Evolutionary conservation across 2,888 invertebrate genomes (phyloP), one percentile per base, ranked within the genome.

Genomic region (Rhaphigaster nebulosa): DNA sequence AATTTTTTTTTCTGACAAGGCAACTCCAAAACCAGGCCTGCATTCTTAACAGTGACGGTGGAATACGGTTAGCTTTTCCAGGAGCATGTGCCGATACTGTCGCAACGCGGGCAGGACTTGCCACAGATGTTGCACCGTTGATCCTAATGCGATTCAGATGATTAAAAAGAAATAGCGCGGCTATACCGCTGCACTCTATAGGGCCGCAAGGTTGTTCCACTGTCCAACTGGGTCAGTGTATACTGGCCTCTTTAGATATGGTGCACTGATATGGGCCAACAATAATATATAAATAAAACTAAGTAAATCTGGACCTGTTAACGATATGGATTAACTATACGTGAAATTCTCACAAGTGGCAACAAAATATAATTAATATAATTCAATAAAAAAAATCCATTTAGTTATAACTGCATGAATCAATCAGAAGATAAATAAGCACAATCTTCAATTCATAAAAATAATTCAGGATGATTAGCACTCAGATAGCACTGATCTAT

Each of bases 141-240:
- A 45, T 45, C 45, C 84, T 84, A 84, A 84, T 84, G 84, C 45
- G 45, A 84, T 84, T 84, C 84, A 84, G 84, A 84, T 84, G 26
- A 84, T 84, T 84, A 84, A 84, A 84, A 84, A 84, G 84, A 84
- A 84, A 84, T 84, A 45, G 23, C 26, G 45, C 45, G 45, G 20
- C 84, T 84, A 84, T n/a, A 84, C n/a, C 84, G 45, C 45, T 50
- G 4, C 45, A 45, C 45, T 54, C 54, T 50, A 45, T 45, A 45
- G 84, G 15, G 26, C 45, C n/a, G 41, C 84, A 84, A 84, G 45
- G 84, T 84, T 84, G 84, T 45, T n/a, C 45, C 84, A n/a, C 3
- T 84, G 45, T 26, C 26, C 4, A 84, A 84, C 45, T 84, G 45
- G 84, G 45, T 84, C 84, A 50, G 12, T n/a, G 1, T 50, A 50